Base-by-base conservation (phyloP, 1,140 invertebrate genomes). In the Antheraea pernyi region DNA sequence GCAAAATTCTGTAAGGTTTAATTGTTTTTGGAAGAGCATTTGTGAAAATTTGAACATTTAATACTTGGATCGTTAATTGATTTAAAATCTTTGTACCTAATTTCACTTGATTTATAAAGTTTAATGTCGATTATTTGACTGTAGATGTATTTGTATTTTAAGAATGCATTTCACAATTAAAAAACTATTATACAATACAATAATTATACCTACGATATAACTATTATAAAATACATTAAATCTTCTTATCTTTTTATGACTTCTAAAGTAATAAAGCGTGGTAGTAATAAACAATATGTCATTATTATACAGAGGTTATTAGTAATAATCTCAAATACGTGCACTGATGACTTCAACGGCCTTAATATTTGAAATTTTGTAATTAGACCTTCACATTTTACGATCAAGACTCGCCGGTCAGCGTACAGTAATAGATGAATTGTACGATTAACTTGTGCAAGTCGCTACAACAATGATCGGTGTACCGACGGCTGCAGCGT, bases 351-450 rank as follows among this genome's bases (percentile, higher is more conserved):
- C 46, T 53, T 16, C 46, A 53, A 53, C 16, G 46, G 16, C 46
- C 46, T 53, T 53, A 53, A 53, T 53, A 53, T 53, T 53, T 53
- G 46, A 53, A 53, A 16, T 53, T 53, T 53, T 16, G 46, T 53
- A 53, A 53, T 53, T n/a, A n/a, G 46, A 53, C 46, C 46, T 53
- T 53, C 46, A 53, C 46, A 53, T 53, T 53, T 53, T 53, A 53
- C 5, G 46, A 53, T 53, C 46, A 53, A 53, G 46, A 53, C 9
- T 53, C 16, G 46, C 13, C 16, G 46, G 46, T 53, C 46, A 53
- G 46, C 46, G 16, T 53, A 53, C 46, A 53, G 6, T 6, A 53
- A 53, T 53, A 53, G 46, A 53, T 53, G 46, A 53, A 53, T 53
- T 10, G 46, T 53, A 53, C 46, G 46, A 53, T 53, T 53, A 53